Conservation (phyloP, 2,888 invertebrate genomes). For the Agrochola lota region DNA sequence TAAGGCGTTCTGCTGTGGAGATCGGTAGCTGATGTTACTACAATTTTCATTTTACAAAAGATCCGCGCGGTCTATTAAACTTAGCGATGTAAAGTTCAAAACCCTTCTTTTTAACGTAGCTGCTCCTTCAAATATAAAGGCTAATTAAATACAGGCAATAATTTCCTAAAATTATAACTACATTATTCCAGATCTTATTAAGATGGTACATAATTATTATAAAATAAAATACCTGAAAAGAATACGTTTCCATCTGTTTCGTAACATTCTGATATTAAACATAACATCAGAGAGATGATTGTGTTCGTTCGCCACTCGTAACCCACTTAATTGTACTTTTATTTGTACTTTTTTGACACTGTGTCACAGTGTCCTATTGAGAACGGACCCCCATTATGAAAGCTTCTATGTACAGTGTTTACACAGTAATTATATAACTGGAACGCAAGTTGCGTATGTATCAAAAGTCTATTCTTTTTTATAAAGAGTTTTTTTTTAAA, state of each 20-base stretch:
- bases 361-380: conserved; percentile 30
- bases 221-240: conserved; percentile 10
- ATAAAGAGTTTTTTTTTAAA: background rate
- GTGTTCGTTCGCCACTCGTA: conserved; percentile 26
- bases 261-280: conserved; percentile 20
- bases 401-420: conserved; percentile 39
- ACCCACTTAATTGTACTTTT: conserved; percentile 43
- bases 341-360: conserved; percentile 31
- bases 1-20: too few species aligned
- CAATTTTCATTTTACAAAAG: too few species aligned
- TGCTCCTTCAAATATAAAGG: too few species aligned
- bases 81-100: too few species aligned
- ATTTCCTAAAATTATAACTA: background rate
- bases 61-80: too few species aligned
- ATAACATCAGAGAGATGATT: conserved; percentile 28
- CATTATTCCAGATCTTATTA: background rate
- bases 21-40: too few species aligned
- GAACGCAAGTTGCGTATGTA: conserved; percentile 46
- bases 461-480: background rate
- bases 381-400: conserved; percentile 41
- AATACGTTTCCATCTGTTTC: conserved; percentile 11
- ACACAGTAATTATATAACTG: conserved; percentile 53
- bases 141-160: too few species aligned
- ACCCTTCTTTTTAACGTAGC: too few species aligned
- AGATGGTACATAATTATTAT: background rate